Evolutionary conservation across 1,140 invertebrate genomes (phyloP).

Genomic region (Hermetia illucens): DNA sequence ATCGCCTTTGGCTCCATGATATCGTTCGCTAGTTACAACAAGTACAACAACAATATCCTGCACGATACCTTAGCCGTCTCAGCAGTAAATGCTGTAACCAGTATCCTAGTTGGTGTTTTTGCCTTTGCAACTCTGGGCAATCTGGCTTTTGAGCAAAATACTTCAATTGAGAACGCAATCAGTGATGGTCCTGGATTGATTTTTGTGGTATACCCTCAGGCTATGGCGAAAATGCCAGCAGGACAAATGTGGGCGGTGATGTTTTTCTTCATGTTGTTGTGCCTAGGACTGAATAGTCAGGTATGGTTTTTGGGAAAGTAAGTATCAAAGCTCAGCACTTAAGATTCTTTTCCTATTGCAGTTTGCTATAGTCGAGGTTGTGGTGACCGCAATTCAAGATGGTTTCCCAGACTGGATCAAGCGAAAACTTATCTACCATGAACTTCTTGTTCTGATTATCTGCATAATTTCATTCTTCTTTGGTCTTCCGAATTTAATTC

Average conservation of each 20-base stretch:
- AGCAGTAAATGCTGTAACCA: slow-evolving; percentile 67
- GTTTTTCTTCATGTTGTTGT: slow-evolving; percentile 84
- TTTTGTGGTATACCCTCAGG: slow-evolving; percentile 82
- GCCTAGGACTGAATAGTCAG: slow-evolving; percentile 81
- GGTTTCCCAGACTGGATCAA: slow-evolving; percentile 75
- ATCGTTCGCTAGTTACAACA: slow-evolving; percentile 89
- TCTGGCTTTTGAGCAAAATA: slow-evolving; percentile 65
- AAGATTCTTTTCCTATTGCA: slow-evolving; percentile 29
- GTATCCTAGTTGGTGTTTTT: slow-evolving; percentile 72
- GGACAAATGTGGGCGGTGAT: slow-evolving; percentile 72
- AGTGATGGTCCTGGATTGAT: slow-evolving; percentile 74
- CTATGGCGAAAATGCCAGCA: slow-evolving; percentile 75
- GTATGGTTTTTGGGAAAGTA: slow-evolving; percentile 42
- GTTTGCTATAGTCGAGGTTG: slow-evolving; percentile 83
- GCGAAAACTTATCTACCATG: slow-evolving; percentile 66
- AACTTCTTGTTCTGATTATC: slow-evolving; percentile 68
- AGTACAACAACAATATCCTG: slow-evolving; percentile 79
- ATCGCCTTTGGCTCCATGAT: slow-evolving; percentile 87
- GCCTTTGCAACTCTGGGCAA: slow-evolving; percentile 80
- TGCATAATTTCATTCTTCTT: slow-evolving; percentile 70
- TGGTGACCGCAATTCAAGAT: slow-evolving; percentile 83
- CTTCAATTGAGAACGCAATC: slow-evolving; percentile 63
- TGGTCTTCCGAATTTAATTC: slow-evolving; percentile 71
- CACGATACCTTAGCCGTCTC: slow-evolving; percentile 72
- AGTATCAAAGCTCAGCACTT: not conserved